A percentile compares a stretch with the other conserved stretches of the same genome.
Conservation (phyloP, 2,797 vertebrate genomes). For the Aselliscus stoliczkanus region DNA sequence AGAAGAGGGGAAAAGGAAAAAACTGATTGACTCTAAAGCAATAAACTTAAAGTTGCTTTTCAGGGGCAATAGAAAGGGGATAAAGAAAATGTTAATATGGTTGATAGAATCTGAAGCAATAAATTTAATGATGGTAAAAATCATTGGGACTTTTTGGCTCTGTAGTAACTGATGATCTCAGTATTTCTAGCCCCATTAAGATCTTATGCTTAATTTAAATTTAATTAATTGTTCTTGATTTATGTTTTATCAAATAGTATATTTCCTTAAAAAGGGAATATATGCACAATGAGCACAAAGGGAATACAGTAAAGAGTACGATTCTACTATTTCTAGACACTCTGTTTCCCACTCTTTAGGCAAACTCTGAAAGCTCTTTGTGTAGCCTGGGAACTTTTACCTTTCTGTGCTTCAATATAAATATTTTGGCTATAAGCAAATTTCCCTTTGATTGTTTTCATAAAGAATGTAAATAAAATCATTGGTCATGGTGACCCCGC, state of each 20-base stretch:
- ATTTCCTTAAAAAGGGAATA: neutral
- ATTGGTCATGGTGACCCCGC: neutral
- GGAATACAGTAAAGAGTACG: neutral
- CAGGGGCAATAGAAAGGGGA: neutral
- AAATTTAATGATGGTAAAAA: neutral
- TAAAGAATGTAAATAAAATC: neutral
- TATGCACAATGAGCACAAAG: neutral
- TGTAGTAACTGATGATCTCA: neutral
- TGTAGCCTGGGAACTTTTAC: neutral
- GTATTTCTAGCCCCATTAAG: neutral
- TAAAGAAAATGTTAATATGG: neutral
- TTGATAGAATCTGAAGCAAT: neutral
- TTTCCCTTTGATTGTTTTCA: neutral
- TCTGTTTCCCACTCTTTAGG: neutral
- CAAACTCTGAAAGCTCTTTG: neutral
- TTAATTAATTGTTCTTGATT: constrained; percentile 2
- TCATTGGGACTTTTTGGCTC: neutral
- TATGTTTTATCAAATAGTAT: neutral
- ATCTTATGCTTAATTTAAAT: constrained; percentile 1
- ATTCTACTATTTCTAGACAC: neutral
- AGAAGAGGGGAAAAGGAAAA: neutral
- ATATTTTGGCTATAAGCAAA: neutral
- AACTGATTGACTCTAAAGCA: neutral
- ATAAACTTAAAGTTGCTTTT: neutral
- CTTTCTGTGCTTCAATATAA: neutral